Evolutionary conservation across 2,797 vertebrate genomes (phyloP), one percentile per base, ranked within the genome.

Genomic region (Linurgus olivaceus): DNA sequence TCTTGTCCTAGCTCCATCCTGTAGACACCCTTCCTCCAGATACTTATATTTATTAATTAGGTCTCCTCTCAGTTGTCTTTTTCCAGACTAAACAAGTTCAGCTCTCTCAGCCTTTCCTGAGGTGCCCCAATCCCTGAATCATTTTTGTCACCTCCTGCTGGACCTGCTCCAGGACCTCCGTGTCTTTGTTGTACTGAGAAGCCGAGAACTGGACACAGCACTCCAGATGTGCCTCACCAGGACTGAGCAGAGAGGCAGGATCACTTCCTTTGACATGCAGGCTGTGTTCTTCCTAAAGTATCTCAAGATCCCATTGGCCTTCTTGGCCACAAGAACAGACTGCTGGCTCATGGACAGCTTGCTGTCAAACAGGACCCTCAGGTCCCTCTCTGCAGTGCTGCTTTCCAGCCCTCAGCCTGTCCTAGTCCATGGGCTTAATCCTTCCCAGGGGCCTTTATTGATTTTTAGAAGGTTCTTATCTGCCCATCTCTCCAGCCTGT

Each of bases 231-330:
- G 25, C 16, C 40, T 68, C 42, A 37, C 3, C 26, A 42, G 31
- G 13, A 11, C 26, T 48, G 23, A 54, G 29, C 2, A 42, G 21
- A n/a, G 31, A 10, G 7, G 7, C 16, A 24, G 16, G 16, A 37
- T 55, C 42, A n/a, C 13, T 13, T 62, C 11, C 11, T 23, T 61
- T 0, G 0, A 28, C 9, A 26, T 48, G 15, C 5, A 13, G 42
- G 21, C 10, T 12, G 1, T 17, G 16, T 1, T 48, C 2, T 25
- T 62, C 28, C 62, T 55, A 7, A 5, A 7, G 48, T 7, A 75
- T 0, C 5, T 1, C 15, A 20, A 9, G 7, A 14, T 19, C 0
- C 6, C 13, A 3, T 7, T n/a, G 13, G 0, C 19, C 6, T 48
- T 42, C 26, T 50, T 62, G 55, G 11, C 5, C 10, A 20, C 3